phyloP scores from a whole-genome alignment of 2,888 invertebrate species.

The Nowickia ferox region DNA sequence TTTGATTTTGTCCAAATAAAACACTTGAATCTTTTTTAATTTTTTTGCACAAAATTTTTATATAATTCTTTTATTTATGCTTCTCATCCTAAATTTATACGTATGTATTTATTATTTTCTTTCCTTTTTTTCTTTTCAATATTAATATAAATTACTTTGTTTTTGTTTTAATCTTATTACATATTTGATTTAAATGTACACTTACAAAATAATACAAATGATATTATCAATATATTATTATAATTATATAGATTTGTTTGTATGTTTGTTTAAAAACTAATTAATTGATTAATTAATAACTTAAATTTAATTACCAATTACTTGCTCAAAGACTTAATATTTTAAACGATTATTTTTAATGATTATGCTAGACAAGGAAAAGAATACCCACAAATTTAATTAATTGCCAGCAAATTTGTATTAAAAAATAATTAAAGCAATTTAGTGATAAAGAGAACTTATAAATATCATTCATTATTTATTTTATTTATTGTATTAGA shows the following conservation, averaged over 20 bases:
- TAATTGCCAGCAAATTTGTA: slow-evolving; percentile 40
- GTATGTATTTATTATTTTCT: slow-evolving; percentile 43
- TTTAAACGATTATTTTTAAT: slow-evolving; percentile 33
- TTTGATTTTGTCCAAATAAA: slow-evolving; percentile 26
- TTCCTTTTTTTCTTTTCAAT: slow-evolving; percentile 40
- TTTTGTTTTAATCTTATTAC: slow-evolving; percentile 46
- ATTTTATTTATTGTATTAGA: neutral
- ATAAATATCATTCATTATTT: neutral
- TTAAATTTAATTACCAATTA: slow-evolving; percentile 52
- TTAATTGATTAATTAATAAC: slow-evolving; percentile 56
- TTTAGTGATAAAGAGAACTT: slow-evolving; percentile 27
- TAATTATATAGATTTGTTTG: slow-evolving; percentile 44
- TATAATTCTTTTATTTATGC: slow-evolving; percentile 58
- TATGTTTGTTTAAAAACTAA: slow-evolving; percentile 47
- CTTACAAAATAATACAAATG: slow-evolving; percentile 66
- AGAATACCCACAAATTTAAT: slow-evolving; percentile 15
- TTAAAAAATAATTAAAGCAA: slow-evolving; percentile 63
- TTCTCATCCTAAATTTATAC: slow-evolving; percentile 55
- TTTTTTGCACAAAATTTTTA: slow-evolving; percentile 69
- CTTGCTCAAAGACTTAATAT: slow-evolving; percentile 44
- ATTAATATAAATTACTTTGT: slow-evolving; percentile 66
- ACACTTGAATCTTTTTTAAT: slow-evolving; percentile 47
- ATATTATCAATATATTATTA: slow-evolving; percentile 54
- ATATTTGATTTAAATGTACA: slow-evolving; percentile 61
- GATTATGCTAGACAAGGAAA: slow-evolving; percentile 34